These are phyloP conservation scores for Empidonax traillii DNA, from an alignment of 2,113 vertebrate species.

Conservation along the genomic window DNA sequence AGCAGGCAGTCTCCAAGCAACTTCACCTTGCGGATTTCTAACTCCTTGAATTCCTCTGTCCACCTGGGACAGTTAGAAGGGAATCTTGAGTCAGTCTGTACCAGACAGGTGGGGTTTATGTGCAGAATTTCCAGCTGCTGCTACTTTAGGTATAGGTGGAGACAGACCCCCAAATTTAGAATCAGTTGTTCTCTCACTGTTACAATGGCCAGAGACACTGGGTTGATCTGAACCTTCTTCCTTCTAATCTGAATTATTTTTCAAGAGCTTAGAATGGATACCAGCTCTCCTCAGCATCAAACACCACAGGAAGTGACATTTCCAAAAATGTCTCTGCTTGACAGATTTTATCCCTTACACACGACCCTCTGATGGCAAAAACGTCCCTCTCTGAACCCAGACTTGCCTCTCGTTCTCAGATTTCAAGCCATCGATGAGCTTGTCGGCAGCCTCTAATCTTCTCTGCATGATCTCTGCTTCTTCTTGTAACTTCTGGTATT, in stretches of 20 bases:
- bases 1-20: slow-evolving; percentile 93
- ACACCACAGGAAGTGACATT: neutral
- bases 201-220: neutral
- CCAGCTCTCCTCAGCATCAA: neutral
- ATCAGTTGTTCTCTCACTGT: neutral
- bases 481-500: slow-evolving; percentile 88
- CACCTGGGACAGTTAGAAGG: slow-evolving; percentile 73
- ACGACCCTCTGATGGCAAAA: neutral
- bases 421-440: slow-evolving; percentile 90
- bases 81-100: neutral
- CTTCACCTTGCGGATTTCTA: slow-evolving; percentile 79
- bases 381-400: neutral
- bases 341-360: neutral
- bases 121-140: neutral
- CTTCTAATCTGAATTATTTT: neutral
- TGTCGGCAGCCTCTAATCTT: slow-evolving; percentile 89
- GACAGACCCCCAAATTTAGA: neutral
- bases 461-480: slow-evolving; percentile 94
- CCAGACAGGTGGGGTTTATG: neutral
- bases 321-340: neutral
- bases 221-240: neutral
- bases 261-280: neutral
- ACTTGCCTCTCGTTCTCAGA: slow-evolving; percentile 91
- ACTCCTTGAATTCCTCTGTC: slow-evolving; percentile 85
- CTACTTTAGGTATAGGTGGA: neutral